phyloP scores from a whole-genome alignment of 2,113 vertebrate genomes.

The Ranitomeya imitator region DNA sequence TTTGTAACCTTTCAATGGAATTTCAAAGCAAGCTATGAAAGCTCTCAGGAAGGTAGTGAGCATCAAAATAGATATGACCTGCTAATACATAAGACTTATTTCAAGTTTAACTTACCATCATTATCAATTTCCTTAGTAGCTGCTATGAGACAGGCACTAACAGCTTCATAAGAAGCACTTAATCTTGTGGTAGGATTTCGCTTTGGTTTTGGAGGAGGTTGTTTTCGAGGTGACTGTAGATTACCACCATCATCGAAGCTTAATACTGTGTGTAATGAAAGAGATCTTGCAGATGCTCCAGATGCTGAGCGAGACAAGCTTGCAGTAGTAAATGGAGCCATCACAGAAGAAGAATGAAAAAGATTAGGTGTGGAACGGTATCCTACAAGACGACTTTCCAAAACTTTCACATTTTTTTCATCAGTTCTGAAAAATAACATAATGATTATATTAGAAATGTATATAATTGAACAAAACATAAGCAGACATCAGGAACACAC shows the following conservation, averaged over 20 bases:
- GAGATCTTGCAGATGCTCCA: slow-evolving; percentile 79
- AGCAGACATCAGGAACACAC: neutral
- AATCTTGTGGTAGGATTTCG: slow-evolving; percentile 93
- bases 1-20: too few relatives aligned
- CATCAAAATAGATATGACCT: neutral
- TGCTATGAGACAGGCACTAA: slow-evolving; percentile 86
- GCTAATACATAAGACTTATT: neutral
- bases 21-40: neutral
- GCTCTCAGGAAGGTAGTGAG: neutral
- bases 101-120: slow-evolving; percentile 74
- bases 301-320: slow-evolving; percentile 74
- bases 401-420: slow-evolving; percentile 76
- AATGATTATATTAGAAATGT: neutral
- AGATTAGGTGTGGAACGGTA: slow-evolving; percentile 72
- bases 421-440: slow-evolving; percentile 73
- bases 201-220: slow-evolving; percentile 97
- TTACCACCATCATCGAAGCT: slow-evolving; percentile 76
- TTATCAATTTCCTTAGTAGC: slow-evolving; percentile 80
- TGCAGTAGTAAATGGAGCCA: slow-evolving; percentile 77
- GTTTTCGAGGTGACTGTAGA: slow-evolving; percentile 91
- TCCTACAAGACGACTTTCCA: slow-evolving; percentile 69
- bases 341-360: slow-evolving; percentile 78
- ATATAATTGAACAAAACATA: neutral
- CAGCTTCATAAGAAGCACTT: slow-evolving; percentile 94
- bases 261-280: slow-evolving; percentile 79